These are phyloP conservation scores for Prunella fulvescens DNA, from an alignment of 2,113 vertebrate species.

Conservation along the genomic window DNA sequence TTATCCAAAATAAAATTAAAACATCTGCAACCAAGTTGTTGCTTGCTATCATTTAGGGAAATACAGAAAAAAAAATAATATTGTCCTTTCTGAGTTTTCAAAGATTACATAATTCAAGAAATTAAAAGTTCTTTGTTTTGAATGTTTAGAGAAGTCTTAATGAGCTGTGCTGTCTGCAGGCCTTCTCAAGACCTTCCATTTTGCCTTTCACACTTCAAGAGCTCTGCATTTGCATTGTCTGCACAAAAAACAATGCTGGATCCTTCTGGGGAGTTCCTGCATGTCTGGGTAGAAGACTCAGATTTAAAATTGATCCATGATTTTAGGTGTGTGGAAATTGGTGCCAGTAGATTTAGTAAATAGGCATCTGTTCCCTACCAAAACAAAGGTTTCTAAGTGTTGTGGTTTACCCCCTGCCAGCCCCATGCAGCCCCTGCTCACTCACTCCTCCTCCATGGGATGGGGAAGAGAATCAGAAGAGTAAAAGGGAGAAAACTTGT, in stretches of 20 bases:
- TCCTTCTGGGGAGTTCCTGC: neutral
- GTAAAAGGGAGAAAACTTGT: neutral
- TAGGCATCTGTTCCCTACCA: neutral
- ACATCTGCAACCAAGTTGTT: neutral
- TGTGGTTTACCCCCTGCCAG: neutral
- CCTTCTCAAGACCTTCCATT: neutral
- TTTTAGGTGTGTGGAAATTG: neutral
- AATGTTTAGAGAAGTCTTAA: neutral
- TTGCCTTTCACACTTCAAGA: rapidly evolving
- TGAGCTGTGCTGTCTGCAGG: neutral
- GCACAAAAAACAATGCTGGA: neutral
- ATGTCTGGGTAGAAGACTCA: neutral
- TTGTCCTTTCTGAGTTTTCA: neutral
- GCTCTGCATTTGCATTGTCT: neutral
- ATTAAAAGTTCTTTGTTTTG: neutral
- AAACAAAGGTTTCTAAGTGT: neutral
- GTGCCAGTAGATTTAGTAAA: neutral
- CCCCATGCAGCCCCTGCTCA: neutral
- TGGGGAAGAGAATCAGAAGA: neutral
- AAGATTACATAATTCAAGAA: neutral
- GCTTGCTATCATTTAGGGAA: neutral
- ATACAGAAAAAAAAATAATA: neutral
- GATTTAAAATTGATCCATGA: neutral
- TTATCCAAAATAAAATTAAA: neutral
- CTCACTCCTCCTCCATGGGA: neutral